These are phyloP conservation scores for Phragmatobia fuliginosa DNA, from an alignment of 2,888 invertebrate species.

Conservation along the genomic window DNA sequence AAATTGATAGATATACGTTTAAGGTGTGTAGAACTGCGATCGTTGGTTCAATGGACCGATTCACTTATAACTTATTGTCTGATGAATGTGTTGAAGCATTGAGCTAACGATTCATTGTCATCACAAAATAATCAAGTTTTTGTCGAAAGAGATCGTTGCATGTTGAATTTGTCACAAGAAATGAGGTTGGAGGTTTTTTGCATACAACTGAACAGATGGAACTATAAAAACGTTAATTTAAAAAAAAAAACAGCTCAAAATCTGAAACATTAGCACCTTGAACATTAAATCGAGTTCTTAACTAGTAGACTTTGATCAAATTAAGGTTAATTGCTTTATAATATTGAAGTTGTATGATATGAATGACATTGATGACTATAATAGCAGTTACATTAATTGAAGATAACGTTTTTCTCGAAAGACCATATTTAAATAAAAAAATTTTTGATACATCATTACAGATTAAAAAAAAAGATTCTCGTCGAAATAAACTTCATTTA, in stretches of 20 bases:
- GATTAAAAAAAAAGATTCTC: too few relatives aligned
- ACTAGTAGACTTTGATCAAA: conserved; percentile 23
- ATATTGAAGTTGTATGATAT: conserved; percentile 32
- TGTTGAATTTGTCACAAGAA: not conserved
- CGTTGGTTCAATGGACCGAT: conserved; percentile 45
- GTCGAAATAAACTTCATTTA: too few relatives aligned
- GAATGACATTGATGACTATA: conserved; percentile 20
- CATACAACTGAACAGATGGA: not conserved
- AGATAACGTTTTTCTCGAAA: not conserved
- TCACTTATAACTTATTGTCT: conserved; percentile 23
- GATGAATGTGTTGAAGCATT: conserved; percentile 20
- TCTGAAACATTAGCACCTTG: conserved; percentile 50
- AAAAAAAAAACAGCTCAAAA: conserved; percentile 8
- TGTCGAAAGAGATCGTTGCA: not conserved
- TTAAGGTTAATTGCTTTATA: conserved; percentile 21
- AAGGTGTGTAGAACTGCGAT: conserved; percentile 41
- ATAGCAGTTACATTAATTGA: not conserved
- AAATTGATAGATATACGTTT: conserved; percentile 46
- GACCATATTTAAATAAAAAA: too few relatives aligned
- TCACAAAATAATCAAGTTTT: conserved; percentile 4
- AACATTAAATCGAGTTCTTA: conserved; percentile 55
- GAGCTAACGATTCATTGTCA: conserved; percentile 18
- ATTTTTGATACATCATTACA: too few relatives aligned
- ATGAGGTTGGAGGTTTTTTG: not conserved
- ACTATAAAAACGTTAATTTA: not conserved